phyloP scores from a whole-genome alignment of 2,797 vertebrate species.

The Lithobates sylvaticus region DNA sequence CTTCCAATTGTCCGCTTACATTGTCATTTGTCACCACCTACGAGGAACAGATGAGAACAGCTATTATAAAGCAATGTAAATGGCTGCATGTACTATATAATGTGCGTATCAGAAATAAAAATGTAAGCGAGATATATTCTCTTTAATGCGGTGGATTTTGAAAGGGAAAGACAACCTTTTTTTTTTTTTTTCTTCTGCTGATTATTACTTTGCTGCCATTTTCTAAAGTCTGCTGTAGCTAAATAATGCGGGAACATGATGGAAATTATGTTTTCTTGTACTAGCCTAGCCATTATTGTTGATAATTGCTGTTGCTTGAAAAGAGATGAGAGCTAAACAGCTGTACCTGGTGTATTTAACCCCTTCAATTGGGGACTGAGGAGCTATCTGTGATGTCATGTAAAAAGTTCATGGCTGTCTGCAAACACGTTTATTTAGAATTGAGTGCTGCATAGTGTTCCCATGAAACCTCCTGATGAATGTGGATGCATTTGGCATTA shows the following conservation, averaged over 20 bases:
- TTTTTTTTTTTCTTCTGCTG: too few species aligned
- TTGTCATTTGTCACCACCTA: too few species aligned
- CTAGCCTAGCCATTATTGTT: background rate
- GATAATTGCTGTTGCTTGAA: background rate
- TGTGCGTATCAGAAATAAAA: too few species aligned
- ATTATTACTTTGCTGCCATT: background rate
- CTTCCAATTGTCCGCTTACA: too few species aligned
- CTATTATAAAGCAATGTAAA: too few species aligned
- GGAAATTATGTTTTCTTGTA: background rate
- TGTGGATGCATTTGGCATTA: slow-evolving; percentile 52
- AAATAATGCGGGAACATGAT: background rate
- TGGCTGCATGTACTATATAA: too few species aligned
- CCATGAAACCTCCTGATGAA: slow-evolving; percentile 30
- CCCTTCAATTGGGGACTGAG: background rate
- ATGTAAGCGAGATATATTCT: too few species aligned
- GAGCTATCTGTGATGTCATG: background rate
- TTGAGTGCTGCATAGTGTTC: slow-evolving; percentile 25
- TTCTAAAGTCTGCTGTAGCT: background rate
- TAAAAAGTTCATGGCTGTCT: slow-evolving; percentile 31
- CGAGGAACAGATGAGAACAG: too few species aligned
- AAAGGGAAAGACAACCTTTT: too few species aligned
- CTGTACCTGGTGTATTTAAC: slow-evolving; percentile 25
- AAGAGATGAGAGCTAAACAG: background rate
- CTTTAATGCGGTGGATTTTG: too few species aligned
- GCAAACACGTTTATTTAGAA: slow-evolving; percentile 15